Percentiles rank a stretch among this genome's conserved stretches.
Conservation (phyloP, 2,113 vertebrate genomes). For the Seriola quinqueradiata region DNA sequence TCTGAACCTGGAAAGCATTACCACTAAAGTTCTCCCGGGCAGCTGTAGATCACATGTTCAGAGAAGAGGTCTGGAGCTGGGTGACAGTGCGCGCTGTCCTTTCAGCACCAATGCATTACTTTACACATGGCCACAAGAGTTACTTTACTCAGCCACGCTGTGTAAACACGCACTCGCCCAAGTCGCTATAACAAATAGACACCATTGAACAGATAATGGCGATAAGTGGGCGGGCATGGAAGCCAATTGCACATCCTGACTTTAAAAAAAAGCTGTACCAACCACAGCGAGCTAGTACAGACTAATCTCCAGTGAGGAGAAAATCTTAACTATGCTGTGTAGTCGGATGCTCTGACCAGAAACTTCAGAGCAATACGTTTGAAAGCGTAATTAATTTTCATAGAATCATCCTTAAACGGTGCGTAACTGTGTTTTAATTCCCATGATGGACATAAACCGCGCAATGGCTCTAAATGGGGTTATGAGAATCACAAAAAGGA, state of each 20-base stretch:
- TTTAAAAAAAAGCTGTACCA: conserved; percentile 65
- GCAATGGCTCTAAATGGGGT: conserved; percentile 64
- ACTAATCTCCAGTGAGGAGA: conserved; percentile 46
- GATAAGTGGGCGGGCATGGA: conserved; percentile 24
- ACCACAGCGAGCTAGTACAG: conserved; percentile 35
- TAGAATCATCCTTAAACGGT: conserved; percentile 53
- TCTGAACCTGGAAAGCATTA: too few relatives aligned
- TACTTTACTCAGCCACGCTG: neutral
- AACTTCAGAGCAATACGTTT: neutral
- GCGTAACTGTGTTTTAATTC: conserved; percentile 43
- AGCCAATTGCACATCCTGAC: conserved; percentile 58
- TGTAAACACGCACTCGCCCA: neutral
- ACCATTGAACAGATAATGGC: conserved; percentile 10
- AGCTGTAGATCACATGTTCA: neutral
- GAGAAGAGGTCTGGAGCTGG: neutral
- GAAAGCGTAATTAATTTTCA: conserved; percentile 67
- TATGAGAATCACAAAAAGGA: conserved; percentile 51
- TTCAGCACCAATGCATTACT: conserved; percentile 73
- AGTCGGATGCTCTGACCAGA: conserved; percentile 2
- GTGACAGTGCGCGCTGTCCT: conserved; percentile 71
- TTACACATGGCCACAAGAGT: conserved; percentile 17
- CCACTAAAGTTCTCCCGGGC: neutral
- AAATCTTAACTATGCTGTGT: conserved; percentile 14
- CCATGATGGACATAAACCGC: conserved; percentile 56
- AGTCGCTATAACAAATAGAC: neutral